Conservation (phyloP, 92 coral and sea anemone genomes). For the Parazoanthus darwini region DNA sequence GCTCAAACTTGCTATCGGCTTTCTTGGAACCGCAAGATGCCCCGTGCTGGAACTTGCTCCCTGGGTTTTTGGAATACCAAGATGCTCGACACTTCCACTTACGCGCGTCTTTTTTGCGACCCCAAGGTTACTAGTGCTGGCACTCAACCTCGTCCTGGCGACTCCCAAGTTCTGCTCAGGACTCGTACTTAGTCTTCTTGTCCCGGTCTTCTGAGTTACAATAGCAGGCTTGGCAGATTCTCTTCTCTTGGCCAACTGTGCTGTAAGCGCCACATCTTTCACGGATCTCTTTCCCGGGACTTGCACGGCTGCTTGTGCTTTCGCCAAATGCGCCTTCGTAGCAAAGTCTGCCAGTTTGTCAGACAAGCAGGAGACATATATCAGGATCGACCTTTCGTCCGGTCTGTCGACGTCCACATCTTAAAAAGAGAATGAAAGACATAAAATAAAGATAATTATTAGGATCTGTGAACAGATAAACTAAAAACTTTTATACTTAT, state of each 20-base stretch:
- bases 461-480: too few relatives aligned
- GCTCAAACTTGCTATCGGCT: slow-evolving; percentile 16
- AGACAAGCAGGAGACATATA: slow-evolving; percentile 74
- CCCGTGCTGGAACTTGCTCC: slow-evolving; percentile 20
- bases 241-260: slow-evolving; percentile 38
- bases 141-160: background rate
- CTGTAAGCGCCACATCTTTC: slow-evolving; percentile 52
- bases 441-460: background rate
- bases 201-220: slow-evolving; percentile 12
- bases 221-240: slow-evolving; percentile 29
- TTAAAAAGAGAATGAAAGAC: slow-evolving; percentile 3
- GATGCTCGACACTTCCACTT: background rate
- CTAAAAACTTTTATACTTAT: too few relatives aligned
- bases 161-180: slow-evolving; percentile 1
- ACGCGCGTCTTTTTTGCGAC: background rate
- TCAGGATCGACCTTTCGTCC: slow-evolving; percentile 79
- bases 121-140: slow-evolving; percentile 30
- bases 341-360: slow-evolving; percentile 67
- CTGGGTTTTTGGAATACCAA: background rate
- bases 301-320: slow-evolving; percentile 56
- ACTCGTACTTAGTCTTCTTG: background rate
- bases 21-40: slow-evolving; percentile 22
- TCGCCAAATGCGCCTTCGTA: slow-evolving; percentile 44
- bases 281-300: slow-evolving; percentile 63
- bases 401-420: slow-evolving; percentile 88